phyloP scores from a whole-genome alignment of 2,113 vertebrate species.

The Heterochromis multidens region DNA sequence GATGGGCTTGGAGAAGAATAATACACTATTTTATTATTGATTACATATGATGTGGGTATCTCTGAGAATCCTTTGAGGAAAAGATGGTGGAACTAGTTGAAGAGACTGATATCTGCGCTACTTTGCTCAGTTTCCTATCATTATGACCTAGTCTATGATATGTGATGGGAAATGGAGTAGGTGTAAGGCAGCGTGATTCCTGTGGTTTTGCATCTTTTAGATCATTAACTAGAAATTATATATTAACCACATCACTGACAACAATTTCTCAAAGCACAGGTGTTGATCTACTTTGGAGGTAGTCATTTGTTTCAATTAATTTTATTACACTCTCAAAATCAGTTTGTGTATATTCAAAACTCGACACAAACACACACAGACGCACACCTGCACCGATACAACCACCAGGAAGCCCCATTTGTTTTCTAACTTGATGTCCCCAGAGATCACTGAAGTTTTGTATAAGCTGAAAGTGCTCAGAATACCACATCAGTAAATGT shows the following conservation, averaged over 20 bases:
- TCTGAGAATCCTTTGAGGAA: background rate
- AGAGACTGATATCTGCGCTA: background rate
- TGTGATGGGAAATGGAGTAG: background rate
- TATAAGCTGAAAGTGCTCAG: background rate
- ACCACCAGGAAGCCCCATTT: slow-evolving; percentile 29
- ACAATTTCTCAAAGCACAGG: background rate
- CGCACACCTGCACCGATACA: slow-evolving; percentile 19
- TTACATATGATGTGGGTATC: background rate
- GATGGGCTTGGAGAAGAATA: background rate
- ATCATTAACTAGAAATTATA: background rate
- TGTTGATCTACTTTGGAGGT: background rate
- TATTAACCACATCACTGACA: background rate
- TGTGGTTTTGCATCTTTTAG: background rate
- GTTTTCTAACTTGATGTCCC: slow-evolving; percentile 30
- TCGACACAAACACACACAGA: slow-evolving; percentile 7
- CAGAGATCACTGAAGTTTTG: slow-evolving; percentile 9
- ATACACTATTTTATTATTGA: background rate
- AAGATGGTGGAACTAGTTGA: background rate
- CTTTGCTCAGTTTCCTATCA: background rate
- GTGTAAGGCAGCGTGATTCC: background rate
- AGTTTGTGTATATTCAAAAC: background rate
- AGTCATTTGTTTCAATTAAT: background rate
- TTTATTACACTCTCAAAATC: background rate
- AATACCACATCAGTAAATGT: background rate
- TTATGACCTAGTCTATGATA: background rate